Percentiles rank a stretch among this genome's conserved stretches.
Conservation (phyloP, 2,888 invertebrate genomes). For the Eumerus sabulonum region DNA sequence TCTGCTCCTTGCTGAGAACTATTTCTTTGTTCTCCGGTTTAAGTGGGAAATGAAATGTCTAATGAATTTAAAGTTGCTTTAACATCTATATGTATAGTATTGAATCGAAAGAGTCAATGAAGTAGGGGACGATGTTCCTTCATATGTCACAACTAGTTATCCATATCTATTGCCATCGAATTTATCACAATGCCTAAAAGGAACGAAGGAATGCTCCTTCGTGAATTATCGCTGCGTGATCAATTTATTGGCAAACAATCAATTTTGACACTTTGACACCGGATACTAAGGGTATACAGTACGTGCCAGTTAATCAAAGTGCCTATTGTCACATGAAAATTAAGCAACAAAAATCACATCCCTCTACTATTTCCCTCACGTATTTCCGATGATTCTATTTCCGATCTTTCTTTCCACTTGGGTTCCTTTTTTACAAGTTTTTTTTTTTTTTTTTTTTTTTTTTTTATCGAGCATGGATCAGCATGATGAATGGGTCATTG, state of each 20-base stretch:
- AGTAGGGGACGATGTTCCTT: background rate
- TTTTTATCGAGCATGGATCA: background rate
- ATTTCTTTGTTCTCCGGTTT: conserved; percentile 1
- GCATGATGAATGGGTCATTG: conserved; percentile 31
- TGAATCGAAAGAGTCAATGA: background rate
- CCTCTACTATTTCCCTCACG: conserved; percentile 56
- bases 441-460: background rate
- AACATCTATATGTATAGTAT: no score
- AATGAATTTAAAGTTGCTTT: conserved; percentile 37
- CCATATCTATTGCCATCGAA: no score
- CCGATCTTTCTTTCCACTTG: no score
- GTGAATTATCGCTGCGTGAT: background rate
- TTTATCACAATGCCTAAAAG: no score
- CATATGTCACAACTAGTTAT: no score
- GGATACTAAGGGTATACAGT: conserved; percentile 2
- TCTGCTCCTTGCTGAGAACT: background rate
- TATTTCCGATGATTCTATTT: conserved; percentile 8
- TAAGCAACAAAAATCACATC: conserved; percentile 56
- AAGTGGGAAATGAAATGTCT: conserved; percentile 15
- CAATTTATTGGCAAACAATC: conserved; percentile 21
- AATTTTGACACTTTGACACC: background rate
- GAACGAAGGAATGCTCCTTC: background rate
- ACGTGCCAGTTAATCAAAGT: conserved; percentile 51
- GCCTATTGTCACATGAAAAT: conserved; percentile 51
- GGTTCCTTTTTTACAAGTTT: no score